These are phyloP conservation scores for Ctenopoma multispine DNA, from an alignment of 2,797 vertebrate genomes.

Conservation along the genomic window DNA sequence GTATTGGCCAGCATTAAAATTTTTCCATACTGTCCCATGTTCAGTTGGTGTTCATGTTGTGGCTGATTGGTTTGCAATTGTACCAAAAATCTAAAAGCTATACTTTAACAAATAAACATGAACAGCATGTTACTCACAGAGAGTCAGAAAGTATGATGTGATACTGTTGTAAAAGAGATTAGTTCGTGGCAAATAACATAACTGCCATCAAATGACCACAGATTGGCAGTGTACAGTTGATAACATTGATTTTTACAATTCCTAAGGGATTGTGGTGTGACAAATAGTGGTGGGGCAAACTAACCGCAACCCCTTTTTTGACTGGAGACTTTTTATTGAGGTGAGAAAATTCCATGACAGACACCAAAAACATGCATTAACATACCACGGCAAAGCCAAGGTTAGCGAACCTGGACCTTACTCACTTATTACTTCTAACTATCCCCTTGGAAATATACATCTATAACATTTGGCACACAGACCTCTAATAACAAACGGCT, in stretches of 20 bases:
- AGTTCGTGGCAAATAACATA: constrained; percentile 23
- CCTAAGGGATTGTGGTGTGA: constrained; percentile 29
- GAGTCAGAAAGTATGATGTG: not conserved
- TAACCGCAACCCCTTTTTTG: constrained; percentile 43
- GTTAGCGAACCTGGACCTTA: constrained; percentile 81
- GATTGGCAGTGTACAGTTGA: constrained; percentile 35
- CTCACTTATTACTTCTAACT: constrained; percentile 88
- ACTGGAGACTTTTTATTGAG: constrained; percentile 78
- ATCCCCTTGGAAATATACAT: constrained; percentile 86
- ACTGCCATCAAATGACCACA: constrained; percentile 28
- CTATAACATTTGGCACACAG: constrained; percentile 87
- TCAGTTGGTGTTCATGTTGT: no score
- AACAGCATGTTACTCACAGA: not conserved
- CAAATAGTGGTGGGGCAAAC: constrained; percentile 29
- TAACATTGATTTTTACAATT: constrained; percentile 43
- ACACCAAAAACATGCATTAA: constrained; percentile 87
- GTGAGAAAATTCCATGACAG: constrained; percentile 84
- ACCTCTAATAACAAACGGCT: constrained; percentile 87
- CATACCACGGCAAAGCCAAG: constrained; percentile 86
- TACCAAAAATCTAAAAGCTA: not conserved
- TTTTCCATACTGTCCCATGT: no score
- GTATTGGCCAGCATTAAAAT: no score
- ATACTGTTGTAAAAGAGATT: constrained; percentile 18
- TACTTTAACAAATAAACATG: not conserved
- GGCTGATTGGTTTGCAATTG: not conserved